phyloP scores from a whole-genome alignment of 2,797 vertebrate genomes.

The Molothrus aeneus region DNA sequence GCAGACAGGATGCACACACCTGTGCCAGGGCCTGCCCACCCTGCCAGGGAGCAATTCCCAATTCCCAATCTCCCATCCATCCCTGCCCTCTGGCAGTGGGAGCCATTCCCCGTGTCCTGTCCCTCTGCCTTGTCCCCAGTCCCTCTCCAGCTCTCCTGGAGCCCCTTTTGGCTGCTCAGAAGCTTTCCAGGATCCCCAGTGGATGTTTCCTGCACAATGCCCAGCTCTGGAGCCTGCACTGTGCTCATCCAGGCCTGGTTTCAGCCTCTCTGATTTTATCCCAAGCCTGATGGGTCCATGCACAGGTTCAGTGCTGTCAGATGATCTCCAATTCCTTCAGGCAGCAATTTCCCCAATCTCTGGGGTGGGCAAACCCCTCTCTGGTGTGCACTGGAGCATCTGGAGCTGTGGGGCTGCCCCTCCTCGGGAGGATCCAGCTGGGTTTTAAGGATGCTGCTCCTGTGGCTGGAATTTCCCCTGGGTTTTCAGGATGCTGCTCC shows the following conservation, averaged over 20 bases:
- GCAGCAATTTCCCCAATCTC: neutral
- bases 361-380: neutral
- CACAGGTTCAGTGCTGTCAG: neutral
- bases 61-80: too few relatives aligned
- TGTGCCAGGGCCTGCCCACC: too few relatives aligned
- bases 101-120: neutral
- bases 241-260: accelerated
- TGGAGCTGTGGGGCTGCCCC: neutral
- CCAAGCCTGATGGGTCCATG: neutral
- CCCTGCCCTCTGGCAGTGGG: too few relatives aligned
- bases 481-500: neutral
- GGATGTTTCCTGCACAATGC: neutral
- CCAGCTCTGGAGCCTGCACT: neutral
- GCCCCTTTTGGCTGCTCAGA: neutral
- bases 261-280: neutral
- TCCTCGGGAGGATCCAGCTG: neutral
- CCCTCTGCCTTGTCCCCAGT: neutral
- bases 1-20: too few relatives aligned
- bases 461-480: neutral
- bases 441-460: neutral
- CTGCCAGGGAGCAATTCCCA: too few relatives aligned
- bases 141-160: neutral
- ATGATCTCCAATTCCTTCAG: neutral
- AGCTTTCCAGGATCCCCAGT: neutral
- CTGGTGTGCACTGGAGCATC: neutral